These are phyloP conservation scores for Xyrauchen texanus DNA, from an alignment of 2,113 vertebrate species.

Conservation along the genomic window DNA sequence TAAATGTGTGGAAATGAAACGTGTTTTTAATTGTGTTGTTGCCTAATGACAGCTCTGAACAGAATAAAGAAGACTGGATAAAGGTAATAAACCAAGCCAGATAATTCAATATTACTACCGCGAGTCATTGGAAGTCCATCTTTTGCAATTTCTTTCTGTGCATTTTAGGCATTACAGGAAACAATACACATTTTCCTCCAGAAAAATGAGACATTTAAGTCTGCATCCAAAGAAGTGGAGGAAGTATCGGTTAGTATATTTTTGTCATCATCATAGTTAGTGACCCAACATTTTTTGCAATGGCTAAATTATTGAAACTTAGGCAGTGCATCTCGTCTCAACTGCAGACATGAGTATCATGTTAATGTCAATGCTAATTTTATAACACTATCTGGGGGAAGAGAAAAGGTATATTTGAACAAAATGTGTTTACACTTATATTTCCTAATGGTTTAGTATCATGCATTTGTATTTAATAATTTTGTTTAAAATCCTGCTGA, in stretches of 20 bases:
- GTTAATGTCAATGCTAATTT: too few species aligned
- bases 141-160: neutral
- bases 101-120: neutral
- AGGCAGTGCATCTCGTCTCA: too few species aligned
- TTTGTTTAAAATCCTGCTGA: too few species aligned
- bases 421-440: too few species aligned
- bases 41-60: slow-evolving; percentile 84
- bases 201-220: slow-evolving; percentile 93
- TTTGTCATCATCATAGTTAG: neutral
- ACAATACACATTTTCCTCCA: slow-evolving; percentile 92
- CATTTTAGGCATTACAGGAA: slow-evolving; percentile 82
- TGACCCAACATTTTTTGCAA: too few species aligned
- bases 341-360: too few species aligned
- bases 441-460: too few species aligned
- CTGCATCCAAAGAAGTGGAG: slow-evolving; percentile 85
- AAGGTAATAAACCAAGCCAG: slow-evolving; percentile 76
- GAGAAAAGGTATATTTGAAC: too few species aligned
- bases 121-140: neutral
- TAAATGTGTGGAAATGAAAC: neutral
- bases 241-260: slow-evolving; percentile 85
- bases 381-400: too few species aligned
- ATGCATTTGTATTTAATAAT: too few species aligned
- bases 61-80: slow-evolving; percentile 94
- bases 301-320: too few species aligned
- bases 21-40: slow-evolving; percentile 34